Percentiles rank a stretch among this genome's conserved stretches.
These are phyloP conservation scores for Melanophora roralis DNA, from an alignment of 2,888 invertebrate genomes.

Conservation along the genomic window DNA sequence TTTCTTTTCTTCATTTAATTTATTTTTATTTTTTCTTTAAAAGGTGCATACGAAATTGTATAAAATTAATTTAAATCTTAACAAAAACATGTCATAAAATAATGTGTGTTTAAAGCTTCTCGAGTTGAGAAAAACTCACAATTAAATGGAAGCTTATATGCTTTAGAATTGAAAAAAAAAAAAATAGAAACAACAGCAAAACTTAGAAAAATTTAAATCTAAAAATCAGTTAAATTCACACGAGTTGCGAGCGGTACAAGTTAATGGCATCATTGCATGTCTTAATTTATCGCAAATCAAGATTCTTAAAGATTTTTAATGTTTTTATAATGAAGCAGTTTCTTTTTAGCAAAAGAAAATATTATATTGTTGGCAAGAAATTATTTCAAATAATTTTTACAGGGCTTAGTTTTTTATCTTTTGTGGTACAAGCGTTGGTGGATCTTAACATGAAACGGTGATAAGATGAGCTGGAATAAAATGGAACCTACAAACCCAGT, in stretches of 20 bases:
- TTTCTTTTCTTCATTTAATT: conserved; percentile 19
- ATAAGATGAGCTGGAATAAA: conserved; percentile 4
- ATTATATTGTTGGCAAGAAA: neutral
- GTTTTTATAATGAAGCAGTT: conserved; percentile 58
- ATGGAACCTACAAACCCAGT: conserved; percentile 61
- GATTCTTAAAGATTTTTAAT: conserved; percentile 60
- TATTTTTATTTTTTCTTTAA: neutral
- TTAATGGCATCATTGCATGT: conserved; percentile 62
- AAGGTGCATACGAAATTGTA: neutral
- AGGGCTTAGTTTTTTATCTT: neutral
- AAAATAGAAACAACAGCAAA: too few species aligned
- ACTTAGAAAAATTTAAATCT: too few species aligned
- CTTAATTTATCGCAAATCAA: conserved; percentile 56
- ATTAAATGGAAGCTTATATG: neutral
- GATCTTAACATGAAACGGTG: neutral
- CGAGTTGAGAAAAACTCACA: neutral
- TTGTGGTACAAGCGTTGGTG: neutral
- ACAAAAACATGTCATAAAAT: conserved; percentile 45
- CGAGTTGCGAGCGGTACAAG: conserved; percentile 18
- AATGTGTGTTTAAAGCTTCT: conserved; percentile 27
- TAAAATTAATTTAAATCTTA: conserved; percentile 7
- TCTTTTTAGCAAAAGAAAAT: neutral
- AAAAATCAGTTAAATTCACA: conserved; percentile 57
- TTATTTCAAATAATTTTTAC: neutral
- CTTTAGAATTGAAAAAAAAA: conserved; percentile 1